A percentile compares a stretch with the other conserved stretches of the same genome.
Evolutionary conservation across 2,797 vertebrate species (phyloP).

Genomic region (Eospalax fontanierii): DNA sequence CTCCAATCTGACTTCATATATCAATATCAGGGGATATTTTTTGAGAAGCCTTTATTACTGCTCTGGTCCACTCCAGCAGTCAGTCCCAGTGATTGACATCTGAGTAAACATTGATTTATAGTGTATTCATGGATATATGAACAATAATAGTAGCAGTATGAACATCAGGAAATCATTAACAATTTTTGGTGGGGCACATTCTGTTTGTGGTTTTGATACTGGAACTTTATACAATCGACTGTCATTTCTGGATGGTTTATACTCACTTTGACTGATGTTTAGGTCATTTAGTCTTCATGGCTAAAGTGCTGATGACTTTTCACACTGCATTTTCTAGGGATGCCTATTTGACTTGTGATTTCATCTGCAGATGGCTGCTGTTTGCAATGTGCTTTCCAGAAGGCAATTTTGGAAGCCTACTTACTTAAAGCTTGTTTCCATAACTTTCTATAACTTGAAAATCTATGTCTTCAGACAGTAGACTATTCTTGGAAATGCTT

Average conservation of each 20-base stretch:
- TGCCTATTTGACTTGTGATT: neutral
- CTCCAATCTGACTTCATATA: neutral
- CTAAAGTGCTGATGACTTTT: neutral
- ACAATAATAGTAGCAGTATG: neutral
- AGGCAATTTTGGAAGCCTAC: neutral
- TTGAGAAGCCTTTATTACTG: neutral
- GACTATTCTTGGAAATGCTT: neutral
- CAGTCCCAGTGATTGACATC: neutral
- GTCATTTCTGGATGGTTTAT: neutral
- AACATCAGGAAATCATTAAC: neutral
- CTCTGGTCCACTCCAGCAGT: neutral
- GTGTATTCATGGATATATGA: neutral
- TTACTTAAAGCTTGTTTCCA: neutral
- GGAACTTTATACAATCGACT: neutral
- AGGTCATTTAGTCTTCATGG: neutral
- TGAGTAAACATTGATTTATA: conserved; percentile 24
- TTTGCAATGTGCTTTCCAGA: conserved; percentile 32
- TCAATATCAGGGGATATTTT: neutral
- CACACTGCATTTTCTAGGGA: neutral
- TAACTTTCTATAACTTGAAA: neutral
- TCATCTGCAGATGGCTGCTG: neutral
- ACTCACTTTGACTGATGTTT: neutral
- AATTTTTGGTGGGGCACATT: neutral
- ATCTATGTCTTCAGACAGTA: conserved; percentile 20
- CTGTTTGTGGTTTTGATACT: neutral